These are phyloP conservation scores for Botia kubotai DNA, from an alignment of 2,797 vertebrate species.

Conservation along the genomic window DNA sequence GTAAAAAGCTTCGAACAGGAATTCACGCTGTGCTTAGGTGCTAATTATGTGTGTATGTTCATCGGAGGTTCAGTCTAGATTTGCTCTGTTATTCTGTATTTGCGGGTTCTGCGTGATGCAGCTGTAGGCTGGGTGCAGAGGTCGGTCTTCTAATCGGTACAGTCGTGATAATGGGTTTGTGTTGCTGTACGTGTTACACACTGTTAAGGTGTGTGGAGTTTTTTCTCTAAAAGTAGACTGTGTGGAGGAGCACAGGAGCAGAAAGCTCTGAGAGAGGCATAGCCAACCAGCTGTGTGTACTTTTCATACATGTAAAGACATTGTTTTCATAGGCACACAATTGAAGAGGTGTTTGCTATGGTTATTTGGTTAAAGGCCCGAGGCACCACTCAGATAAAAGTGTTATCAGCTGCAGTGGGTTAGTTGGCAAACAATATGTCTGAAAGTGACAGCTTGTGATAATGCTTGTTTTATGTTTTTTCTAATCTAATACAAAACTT, in stretches of 20 bases:
- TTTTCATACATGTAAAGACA: constrained; percentile 21
- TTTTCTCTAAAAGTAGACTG: not conserved
- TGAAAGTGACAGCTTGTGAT: too few species aligned
- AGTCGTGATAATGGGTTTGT: constrained; percentile 4
- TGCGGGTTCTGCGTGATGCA: not conserved
- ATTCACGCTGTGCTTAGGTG: constrained; percentile 43
- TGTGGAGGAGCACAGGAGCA: not conserved
- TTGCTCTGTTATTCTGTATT: constrained; percentile 2
- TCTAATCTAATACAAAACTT: too few species aligned
- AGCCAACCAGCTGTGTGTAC: constrained; percentile 29
- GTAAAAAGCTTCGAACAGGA: constrained; percentile 30
- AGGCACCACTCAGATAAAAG: not conserved
- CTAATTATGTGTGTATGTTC: constrained; percentile 47
- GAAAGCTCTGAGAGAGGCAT: not conserved
- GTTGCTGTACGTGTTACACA: not conserved
- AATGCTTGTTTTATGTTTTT: too few species aligned
- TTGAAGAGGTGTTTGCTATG: not conserved
- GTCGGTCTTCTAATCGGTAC: not conserved
- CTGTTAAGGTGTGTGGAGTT: not conserved
- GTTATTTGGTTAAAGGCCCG: constrained; percentile 1
- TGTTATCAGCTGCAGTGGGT: not conserved
- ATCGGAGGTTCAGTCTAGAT: constrained; percentile 27
- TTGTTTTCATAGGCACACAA: not conserved
- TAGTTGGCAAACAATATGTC: not conserved
- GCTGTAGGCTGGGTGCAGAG: constrained; percentile 5